Evolutionary conservation across 2,113 vertebrate species (phyloP), one percentile per base, ranked within the genome.

Genomic region (Alectura lathami): DNA sequence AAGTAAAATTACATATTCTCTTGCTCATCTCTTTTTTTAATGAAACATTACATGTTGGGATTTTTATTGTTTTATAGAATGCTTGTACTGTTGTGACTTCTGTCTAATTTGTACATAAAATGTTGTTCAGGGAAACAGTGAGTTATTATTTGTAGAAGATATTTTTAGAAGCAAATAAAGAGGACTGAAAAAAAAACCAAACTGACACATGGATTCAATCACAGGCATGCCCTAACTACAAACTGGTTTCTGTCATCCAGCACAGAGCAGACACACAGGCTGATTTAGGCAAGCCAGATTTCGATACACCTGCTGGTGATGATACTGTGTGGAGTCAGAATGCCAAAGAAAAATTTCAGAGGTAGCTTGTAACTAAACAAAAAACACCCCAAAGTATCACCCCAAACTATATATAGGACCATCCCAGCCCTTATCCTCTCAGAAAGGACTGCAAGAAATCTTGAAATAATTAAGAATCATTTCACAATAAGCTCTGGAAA

Each of bases 121-220:
- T 45, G 34, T 62, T 59, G 63, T 67, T 70, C 2, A 2, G 22
- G 43, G 48, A 84, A 88, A 86, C 17, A 68, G 11, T 11, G 18
- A 88, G 29, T 29, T 29, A 63, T 3, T 84, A 14, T 30, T 74
- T 64, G 30, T 38, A 56, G 13, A 75, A 92, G 91, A 32, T 82
- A 51, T 72, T 92, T 90, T 90, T 72, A 70, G 60, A 83, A 83
- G 29, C 32, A 66, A 94, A 92, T 42, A 80, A 66, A 83, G 70
- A 86, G 4, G 30, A 80, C 0, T 74, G 42, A 43, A 47, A 83
- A 84, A 82, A 84, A 32, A 38, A 70, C 57, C n/a, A n/a, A n/a
- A n/a, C n/a, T n/a, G n/a, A 86, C 45, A 24, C 16, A 56, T 9
- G 24, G 66, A 91, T 72, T 91, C 27, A 78, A 34, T 68, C 51